phyloP scores from a whole-genome alignment of 2,888 invertebrate genomes.

The Sericinus montela region DNA sequence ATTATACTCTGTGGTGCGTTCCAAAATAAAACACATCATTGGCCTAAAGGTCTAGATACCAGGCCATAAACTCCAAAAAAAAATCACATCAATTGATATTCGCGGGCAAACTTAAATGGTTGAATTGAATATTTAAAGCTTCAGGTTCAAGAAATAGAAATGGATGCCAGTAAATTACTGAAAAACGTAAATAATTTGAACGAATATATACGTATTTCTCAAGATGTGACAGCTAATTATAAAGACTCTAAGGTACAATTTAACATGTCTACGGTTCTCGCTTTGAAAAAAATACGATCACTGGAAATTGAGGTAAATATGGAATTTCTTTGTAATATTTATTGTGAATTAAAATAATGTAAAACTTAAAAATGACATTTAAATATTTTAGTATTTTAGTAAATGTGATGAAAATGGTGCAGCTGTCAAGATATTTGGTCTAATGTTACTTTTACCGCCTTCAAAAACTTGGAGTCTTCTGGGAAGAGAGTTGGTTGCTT shows the following conservation, averaged over 20 bases:
- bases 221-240: conserved; percentile 34
- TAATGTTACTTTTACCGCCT: conserved; percentile 41
- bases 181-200: conserved; percentile 41
- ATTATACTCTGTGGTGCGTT: no score
- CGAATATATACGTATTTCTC: conserved; percentile 44
- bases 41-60: no score
- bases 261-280: conserved; percentile 47
- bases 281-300: conserved; percentile 49
- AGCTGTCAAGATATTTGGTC: conserved; percentile 45
- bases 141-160: conserved; percentile 23
- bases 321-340: not conserved
- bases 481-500: conserved; percentile 44
- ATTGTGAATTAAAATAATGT: not conserved
- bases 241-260: conserved; percentile 38
- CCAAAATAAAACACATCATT: no score
- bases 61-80: no score
- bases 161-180: conserved; percentile 47
- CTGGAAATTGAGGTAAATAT: conserved; percentile 53
- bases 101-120: conserved; percentile 3
- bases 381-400: conserved; percentile 46
- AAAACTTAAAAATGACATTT: conserved; percentile 21
- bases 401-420: conserved; percentile 53
- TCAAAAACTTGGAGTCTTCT: conserved; percentile 53
- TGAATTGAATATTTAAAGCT: conserved; percentile 8
- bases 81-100: not conserved